Evolutionary conservation across 2,888 invertebrate species (phyloP), one percentile per base, ranked within the genome.

Genomic region (Drosophila tripunctata): DNA sequence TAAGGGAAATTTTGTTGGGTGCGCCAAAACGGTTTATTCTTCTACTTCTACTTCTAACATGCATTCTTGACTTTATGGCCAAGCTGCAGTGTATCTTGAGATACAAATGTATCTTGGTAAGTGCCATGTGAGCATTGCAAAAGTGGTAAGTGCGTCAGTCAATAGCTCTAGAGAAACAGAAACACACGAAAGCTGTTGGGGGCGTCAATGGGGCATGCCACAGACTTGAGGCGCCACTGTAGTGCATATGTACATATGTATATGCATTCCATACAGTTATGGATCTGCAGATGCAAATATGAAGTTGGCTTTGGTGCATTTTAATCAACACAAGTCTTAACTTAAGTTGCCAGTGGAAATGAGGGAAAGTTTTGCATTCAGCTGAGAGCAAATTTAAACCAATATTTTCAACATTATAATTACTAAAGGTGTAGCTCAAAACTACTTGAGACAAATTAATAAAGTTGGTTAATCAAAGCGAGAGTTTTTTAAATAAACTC

Each of bases 61-160:
- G 84, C 85, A 63, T 63, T 84, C 67, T 85, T 83, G 78, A 70
- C 55, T 66, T 67, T 65, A 45, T 54, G 14, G 36, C 40, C 33
- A 56, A 31, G 33, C 45, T 15, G 19, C 17, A 14, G 17, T 47
- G 36, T 3, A 45, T 45, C 45, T 45, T 12, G 15, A 48, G 50
- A 30, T 30, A 21, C 24, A 51, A 51, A 51, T 51, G 22, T 43
- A 33, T 54, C 10, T 22, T n/a, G 21, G 38, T 35, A 19, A 33
- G 31, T 44, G 50, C 33, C 3, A 19, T 35, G n/a, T 35, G 35
- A 14, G 12, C 15, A 40, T 27, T 52, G 48, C 14, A 10, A 36
- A n/a, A 35, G 19, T 36, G 48, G 35, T 35, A 48, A 48, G 48
- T 36, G 48, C 22, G 67, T 21, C 10, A 24, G 17, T 19, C 27